These are phyloP conservation scores for Catalaphyllia jardinei DNA, from an alignment of 64 coral and sea anemone genomes.

Conservation along the genomic window DNA sequence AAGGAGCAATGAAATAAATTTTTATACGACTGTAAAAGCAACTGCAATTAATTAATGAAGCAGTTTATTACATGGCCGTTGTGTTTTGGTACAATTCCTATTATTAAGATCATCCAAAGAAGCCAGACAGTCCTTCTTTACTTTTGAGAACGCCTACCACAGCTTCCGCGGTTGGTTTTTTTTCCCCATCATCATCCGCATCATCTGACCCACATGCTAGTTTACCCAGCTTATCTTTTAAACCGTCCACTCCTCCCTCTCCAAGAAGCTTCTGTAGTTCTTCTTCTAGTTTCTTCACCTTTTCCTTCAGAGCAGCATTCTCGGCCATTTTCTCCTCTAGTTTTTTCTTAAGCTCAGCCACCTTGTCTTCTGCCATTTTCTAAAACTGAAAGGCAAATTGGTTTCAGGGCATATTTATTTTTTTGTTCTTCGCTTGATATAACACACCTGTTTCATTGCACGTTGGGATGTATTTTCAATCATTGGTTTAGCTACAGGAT, in stretches of 20 bases:
- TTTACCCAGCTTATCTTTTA: neutral
- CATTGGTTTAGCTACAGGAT: no score
- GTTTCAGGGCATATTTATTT: neutral
- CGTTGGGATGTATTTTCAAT: no score
- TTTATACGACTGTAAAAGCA: no score
- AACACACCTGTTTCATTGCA: no score
- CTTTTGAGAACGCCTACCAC: neutral
- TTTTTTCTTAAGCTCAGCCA: neutral
- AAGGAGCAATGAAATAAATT: no score
- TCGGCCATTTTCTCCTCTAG: neutral
- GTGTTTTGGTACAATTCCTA: no score
- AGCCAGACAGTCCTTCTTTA: neutral
- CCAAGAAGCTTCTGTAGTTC: neutral
- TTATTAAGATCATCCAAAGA: neutral
- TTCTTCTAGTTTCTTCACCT: neutral
- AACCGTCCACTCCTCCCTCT: neutral
- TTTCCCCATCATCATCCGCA: neutral
- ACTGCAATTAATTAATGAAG: no score
- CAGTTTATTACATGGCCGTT: no score
- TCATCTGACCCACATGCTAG: neutral
- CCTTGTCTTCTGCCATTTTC: constrained; percentile 25
- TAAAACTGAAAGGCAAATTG: neutral
- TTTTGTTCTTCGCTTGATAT: no score
- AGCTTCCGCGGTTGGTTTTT: neutral
- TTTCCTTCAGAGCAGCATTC: neutral